phyloP scores from a whole-genome alignment of 2,888 invertebrate species.

The Gryllus longicercus region DNA sequence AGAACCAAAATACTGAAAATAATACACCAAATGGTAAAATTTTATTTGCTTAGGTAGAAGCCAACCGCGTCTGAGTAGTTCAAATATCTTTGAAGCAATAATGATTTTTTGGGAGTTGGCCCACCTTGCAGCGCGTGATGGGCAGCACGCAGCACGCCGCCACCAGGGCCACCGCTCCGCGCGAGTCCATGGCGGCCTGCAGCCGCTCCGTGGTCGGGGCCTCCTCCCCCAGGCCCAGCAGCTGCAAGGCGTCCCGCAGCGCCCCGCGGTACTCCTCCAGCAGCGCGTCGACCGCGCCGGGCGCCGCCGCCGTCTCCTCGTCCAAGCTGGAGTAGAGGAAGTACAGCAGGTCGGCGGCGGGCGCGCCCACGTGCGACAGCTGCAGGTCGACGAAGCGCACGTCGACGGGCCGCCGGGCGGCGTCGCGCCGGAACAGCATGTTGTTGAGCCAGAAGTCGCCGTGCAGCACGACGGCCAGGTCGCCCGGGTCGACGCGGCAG shows the following conservation, averaged over 20 bases:
- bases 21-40: too few species aligned
- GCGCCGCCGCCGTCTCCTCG: background rate
- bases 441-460: conserved; percentile 49
- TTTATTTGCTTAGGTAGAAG: too few species aligned
- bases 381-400: conserved; percentile 37
- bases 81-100: too few species aligned
- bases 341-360: conserved; percentile 45
- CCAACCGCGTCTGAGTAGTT: too few species aligned
- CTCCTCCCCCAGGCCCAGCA: background rate
- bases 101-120: too few species aligned
- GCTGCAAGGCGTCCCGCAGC: background rate
- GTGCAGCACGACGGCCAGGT: conserved; percentile 43
- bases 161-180: background rate
- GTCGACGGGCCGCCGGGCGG: conserved; percentile 36
- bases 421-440: conserved; percentile 45
- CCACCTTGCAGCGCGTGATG: background rate
- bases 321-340: conserved; percentile 40
- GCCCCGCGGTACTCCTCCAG: background rate
- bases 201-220: background rate
- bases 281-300: background rate
- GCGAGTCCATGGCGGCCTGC: background rate
- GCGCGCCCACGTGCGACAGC: conserved; percentile 41
- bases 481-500: background rate
- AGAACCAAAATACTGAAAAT: too few species aligned
- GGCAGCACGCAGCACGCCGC: background rate